Evolutionary conservation across 2,888 invertebrate genomes (phyloP).

Genomic region (Coenonympha arcania): DNA sequence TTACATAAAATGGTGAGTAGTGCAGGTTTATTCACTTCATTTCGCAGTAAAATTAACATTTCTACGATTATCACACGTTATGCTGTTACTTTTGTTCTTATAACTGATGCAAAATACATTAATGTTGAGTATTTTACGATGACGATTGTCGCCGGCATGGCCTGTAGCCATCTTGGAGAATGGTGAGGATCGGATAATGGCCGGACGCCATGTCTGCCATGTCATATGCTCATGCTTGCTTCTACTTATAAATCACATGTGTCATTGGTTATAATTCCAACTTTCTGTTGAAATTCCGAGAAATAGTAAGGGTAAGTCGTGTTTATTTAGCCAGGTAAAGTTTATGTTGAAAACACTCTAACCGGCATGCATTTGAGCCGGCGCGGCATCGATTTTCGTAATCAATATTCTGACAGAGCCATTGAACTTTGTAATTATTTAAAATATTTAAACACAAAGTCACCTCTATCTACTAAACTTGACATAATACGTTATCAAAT

Average conservation of each 20-base stretch:
- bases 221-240: too few species aligned
- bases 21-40: neutral
- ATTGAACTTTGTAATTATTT: neutral
- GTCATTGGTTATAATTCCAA: constrained; percentile 13
- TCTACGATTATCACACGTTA: neutral
- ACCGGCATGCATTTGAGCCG: neutral
- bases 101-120: neutral
- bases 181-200: constrained; percentile 39
- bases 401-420: neutral
- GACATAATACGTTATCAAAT: too few species aligned
- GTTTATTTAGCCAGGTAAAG: too few species aligned
- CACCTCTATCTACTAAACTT: too few species aligned
- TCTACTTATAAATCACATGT: constrained; percentile 45
- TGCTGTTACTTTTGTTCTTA: neutral
- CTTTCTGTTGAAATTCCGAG: neutral
- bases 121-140: neutral
- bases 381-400: neutral
- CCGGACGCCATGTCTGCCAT: constrained; percentile 68
- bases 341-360: neutral
- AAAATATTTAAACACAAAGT: neutral
- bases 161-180: constrained; percentile 64
- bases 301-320: constrained; percentile 1
- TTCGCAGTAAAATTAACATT: neutral
- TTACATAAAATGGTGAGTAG: constrained; percentile 36
- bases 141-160: constrained; percentile 42